A percentile compares a stretch with the other conserved stretches of the same genome.
Conservation (phyloP, 2,888 invertebrate species). For the Xanthostigma xanthostigma region DNA sequence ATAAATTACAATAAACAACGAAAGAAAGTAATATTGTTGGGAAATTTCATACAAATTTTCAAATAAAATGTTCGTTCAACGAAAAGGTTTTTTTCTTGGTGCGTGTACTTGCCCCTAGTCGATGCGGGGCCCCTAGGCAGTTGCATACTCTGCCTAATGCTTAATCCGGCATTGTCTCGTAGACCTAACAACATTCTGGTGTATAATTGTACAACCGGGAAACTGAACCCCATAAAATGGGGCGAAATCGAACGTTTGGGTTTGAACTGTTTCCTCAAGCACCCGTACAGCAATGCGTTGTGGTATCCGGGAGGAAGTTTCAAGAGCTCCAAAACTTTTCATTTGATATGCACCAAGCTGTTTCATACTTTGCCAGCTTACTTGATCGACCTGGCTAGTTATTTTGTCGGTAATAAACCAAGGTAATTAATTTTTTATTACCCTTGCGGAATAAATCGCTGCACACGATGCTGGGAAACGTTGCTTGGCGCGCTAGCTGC, state of each 20-base stretch:
- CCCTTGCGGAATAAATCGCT: no score
- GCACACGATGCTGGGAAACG: no score
- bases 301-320: conserved; percentile 48
- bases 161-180: no score
- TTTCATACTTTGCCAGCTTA: conserved; percentile 45
- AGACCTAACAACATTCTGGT: conserved; percentile 35
- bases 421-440: conserved; percentile 32
- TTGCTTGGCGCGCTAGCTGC: no score
- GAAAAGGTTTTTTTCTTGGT: no score
- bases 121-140: no score
- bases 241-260: conserved; percentile 39
- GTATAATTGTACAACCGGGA: conserved; percentile 63
- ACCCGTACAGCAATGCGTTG: conserved; percentile 47
- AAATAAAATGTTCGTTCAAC: no score
- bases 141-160: no score
- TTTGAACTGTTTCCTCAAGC: conserved; percentile 32
- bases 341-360: conserved; percentile 20
- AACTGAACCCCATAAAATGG: conserved; percentile 57
- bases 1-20: no score
- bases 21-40: no score
- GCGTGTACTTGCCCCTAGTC: no score
- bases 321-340: conserved; percentile 34
- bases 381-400: conserved; percentile 36
- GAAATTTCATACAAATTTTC: no score
- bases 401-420: conserved; percentile 39